A percentile compares a stretch with the other conserved stretches of the same genome.
phyloP scores from a whole-genome alignment of 2,113 vertebrate genomes.

The Empidonax traillii region DNA sequence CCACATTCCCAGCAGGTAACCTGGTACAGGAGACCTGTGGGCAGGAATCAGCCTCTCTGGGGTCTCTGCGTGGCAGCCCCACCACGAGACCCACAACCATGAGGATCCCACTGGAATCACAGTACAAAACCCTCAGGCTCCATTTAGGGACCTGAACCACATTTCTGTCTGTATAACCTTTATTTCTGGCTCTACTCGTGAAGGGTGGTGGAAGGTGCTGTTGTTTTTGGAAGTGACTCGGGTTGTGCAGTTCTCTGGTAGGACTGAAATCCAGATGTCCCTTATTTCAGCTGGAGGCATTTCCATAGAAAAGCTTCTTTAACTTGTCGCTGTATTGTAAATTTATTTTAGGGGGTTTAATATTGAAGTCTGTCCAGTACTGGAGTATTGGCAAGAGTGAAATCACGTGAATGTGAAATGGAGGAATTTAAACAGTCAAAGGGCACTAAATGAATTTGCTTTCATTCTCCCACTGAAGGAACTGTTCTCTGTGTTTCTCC shows the following conservation, averaged over 20 bases:
- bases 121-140: background rate
- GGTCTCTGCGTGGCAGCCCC: background rate
- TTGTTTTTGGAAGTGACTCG: slow-evolving; percentile 20
- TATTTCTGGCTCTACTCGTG: background rate
- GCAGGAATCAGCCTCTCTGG: background rate
- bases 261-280: slow-evolving; percentile 20
- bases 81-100: fast-evolving
- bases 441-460: slow-evolving; percentile 21
- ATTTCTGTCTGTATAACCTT: background rate
- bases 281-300: slow-evolving; percentile 4
- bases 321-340: background rate
- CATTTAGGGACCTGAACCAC: background rate
- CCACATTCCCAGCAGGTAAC: fast-evolving
- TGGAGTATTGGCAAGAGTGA: background rate
- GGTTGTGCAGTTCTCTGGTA: background rate
- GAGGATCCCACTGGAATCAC: background rate
- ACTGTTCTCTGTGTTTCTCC: background rate
- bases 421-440: slow-evolving; percentile 33
- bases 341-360: slow-evolving; percentile 8
- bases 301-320: slow-evolving; percentile 35
- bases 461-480: background rate
- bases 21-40: background rate
- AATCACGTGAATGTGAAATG: background rate
- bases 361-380: background rate
- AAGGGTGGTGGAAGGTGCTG: background rate